These are phyloP conservation scores for Tychaedon coryphoeus DNA, from an alignment of 2,113 vertebrate genomes.

Conservation along the genomic window DNA sequence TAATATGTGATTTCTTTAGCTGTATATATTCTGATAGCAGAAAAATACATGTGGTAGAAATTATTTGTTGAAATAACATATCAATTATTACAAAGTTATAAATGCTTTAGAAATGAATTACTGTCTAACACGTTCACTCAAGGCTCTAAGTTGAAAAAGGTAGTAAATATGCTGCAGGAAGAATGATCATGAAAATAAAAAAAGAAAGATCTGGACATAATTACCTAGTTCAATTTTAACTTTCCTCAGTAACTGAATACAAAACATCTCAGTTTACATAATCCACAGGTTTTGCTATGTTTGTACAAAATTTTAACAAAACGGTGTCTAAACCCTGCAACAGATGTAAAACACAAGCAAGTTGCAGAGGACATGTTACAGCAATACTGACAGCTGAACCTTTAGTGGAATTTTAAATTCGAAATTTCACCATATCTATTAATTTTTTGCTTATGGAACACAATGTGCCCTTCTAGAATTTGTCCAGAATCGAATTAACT, in stretches of 20 bases:
- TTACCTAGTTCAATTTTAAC: slow-evolving; percentile 36
- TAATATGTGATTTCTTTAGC: neutral
- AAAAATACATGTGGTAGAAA: neutral
- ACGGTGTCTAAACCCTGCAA: neutral
- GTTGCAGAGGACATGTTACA: slow-evolving; percentile 8
- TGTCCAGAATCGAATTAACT: neutral
- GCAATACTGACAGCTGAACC: neutral
- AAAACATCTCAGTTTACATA: slow-evolving; percentile 48
- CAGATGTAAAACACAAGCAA: slow-evolving; percentile 7
- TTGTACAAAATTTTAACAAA: slow-evolving; percentile 31
- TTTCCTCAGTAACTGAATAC: slow-evolving; percentile 36
- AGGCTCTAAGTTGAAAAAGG: neutral
- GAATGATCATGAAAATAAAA: neutral
- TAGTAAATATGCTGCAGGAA: neutral
- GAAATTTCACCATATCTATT: slow-evolving; percentile 36
- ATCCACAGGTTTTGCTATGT: slow-evolving; percentile 19
- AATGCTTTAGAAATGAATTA: neutral
- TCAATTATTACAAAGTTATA: neutral
- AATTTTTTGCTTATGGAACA: slow-evolving; percentile 8
- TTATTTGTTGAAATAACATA: neutral
- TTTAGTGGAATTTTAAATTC: slow-evolving; percentile 42
- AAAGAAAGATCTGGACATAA: slow-evolving; percentile 40
- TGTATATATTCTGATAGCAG: neutral
- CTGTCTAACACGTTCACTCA: neutral
- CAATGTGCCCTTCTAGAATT: neutral